Evolutionary conservation across 1,140 invertebrate genomes (phyloP).

Genomic region (Sinella curviseta): DNA sequence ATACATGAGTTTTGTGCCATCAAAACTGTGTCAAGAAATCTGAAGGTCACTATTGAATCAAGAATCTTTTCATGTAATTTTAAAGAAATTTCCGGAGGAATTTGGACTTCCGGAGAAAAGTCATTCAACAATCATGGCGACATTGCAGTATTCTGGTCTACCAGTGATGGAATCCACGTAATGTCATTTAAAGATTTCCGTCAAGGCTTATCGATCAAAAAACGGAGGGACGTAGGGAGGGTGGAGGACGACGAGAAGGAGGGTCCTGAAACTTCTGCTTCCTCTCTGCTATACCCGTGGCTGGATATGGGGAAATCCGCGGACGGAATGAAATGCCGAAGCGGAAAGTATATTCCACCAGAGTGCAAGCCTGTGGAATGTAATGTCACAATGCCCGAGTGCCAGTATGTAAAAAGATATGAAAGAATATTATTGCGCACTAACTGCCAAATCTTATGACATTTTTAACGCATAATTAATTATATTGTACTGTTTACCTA

Average conservation of each 20-base stretch:
- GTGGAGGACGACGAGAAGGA: no score
- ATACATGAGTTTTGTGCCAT: background rate
- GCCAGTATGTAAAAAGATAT: background rate
- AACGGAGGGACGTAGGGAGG: background rate
- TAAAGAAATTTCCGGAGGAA: no score
- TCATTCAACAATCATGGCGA: background rate
- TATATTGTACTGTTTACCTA: background rate
- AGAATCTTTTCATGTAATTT: background rate
- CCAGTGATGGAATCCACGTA: background rate
- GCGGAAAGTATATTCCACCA: background rate
- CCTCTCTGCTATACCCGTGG: background rate
- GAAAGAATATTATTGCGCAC: background rate
- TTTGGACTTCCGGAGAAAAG: background rate
- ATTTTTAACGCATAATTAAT: no score
- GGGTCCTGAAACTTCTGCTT: no score
- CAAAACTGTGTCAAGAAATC: no score
- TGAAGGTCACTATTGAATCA: background rate
- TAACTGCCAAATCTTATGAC: no score
- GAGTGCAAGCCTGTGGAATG: conserved; percentile 5
- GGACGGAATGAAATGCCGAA: background rate
- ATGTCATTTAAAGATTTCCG: background rate
- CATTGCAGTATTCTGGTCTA: background rate
- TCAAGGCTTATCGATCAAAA: background rate
- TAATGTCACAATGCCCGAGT: conserved; percentile 19
- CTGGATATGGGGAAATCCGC: background rate